phyloP scores from a whole-genome alignment of 2,888 invertebrate genomes.

The Lissonota sp. region DNA sequence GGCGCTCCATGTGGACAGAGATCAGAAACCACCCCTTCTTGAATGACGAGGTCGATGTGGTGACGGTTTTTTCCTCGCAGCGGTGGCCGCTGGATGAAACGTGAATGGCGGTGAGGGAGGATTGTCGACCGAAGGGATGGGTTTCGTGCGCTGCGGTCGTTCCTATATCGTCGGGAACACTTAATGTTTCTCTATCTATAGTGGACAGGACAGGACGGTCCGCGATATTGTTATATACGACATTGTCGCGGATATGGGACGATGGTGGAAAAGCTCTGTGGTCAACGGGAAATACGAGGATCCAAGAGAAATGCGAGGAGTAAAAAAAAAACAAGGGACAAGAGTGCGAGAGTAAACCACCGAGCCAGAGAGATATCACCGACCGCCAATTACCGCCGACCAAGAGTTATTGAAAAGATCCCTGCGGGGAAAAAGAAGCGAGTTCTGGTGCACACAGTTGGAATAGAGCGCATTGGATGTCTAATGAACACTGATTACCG shows the following conservation, averaged over 20 bases:
- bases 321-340: constrained; percentile 53
- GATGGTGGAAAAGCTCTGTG: constrained; percentile 38
- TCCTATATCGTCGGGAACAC: constrained; percentile 76
- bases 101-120: constrained; percentile 19
- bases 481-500: constrained; percentile 83
- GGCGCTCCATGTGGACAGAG: constrained; percentile 52
- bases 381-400: constrained; percentile 79
- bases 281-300: constrained; percentile 69
- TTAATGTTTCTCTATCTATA: constrained; percentile 83
- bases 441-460: constrained; percentile 69
- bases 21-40: constrained; percentile 47
- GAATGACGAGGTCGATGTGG: constrained; percentile 52
- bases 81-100: constrained; percentile 34
- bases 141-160: constrained; percentile 62
- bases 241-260: constrained; percentile 76
- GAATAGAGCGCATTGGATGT: constrained; percentile 74
- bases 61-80: constrained; percentile 40
- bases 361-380: constrained; percentile 77
- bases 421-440: constrained; percentile 75
- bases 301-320: constrained; percentile 61
- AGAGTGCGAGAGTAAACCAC: constrained; percentile 20
- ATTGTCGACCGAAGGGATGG: neutral
- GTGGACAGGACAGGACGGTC: constrained; percentile 76
- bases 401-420: constrained; percentile 83
- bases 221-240: constrained; percentile 83